Percentiles rank a stretch among this genome's conserved stretches.
These are phyloP conservation scores for Melikaiella ostensackeni DNA, from an alignment of 2,888 invertebrate species.

Conservation along the genomic window DNA sequence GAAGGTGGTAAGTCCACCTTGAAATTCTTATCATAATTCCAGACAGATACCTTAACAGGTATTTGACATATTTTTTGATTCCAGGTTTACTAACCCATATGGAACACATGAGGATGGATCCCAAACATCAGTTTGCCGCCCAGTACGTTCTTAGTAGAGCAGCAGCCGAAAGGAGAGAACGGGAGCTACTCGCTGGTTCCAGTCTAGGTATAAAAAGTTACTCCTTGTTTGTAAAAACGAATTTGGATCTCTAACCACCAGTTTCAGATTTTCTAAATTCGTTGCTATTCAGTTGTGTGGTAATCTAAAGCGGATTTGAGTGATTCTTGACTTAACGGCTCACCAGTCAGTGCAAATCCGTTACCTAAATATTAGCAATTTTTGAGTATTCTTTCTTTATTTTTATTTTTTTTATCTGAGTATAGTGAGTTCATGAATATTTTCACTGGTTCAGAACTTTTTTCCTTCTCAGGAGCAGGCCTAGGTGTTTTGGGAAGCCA, in stretches of 20 bases:
- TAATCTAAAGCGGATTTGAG: background rate
- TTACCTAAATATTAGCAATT: background rate
- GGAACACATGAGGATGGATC: slow-evolving; percentile 98
- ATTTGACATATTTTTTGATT: slow-evolving; percentile 42
- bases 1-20: slow-evolving; percentile 87
- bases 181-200: slow-evolving; percentile 83
- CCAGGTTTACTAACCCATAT: slow-evolving; percentile 93
- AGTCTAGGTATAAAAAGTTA: slow-evolving; percentile 70
- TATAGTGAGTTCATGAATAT: slow-evolving; percentile 3
- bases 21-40: slow-evolving; percentile 1
- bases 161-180: slow-evolving; percentile 92
- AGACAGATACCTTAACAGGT: background rate
- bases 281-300: background rate
- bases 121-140: slow-evolving; percentile 96
- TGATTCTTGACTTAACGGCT: background rate
- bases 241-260: background rate
- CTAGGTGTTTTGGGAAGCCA: slow-evolving; percentile 75
- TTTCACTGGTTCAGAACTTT: background rate
- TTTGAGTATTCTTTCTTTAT: background rate
- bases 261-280: background rate
- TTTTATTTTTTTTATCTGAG: background rate
- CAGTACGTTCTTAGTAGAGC: slow-evolving; percentile 95
- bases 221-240: background rate
- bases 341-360: background rate
- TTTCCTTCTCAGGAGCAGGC: slow-evolving; percentile 67